Conservation (phyloP, 2,888 invertebrate genomes). For the Xestia sexstrigata region DNA sequence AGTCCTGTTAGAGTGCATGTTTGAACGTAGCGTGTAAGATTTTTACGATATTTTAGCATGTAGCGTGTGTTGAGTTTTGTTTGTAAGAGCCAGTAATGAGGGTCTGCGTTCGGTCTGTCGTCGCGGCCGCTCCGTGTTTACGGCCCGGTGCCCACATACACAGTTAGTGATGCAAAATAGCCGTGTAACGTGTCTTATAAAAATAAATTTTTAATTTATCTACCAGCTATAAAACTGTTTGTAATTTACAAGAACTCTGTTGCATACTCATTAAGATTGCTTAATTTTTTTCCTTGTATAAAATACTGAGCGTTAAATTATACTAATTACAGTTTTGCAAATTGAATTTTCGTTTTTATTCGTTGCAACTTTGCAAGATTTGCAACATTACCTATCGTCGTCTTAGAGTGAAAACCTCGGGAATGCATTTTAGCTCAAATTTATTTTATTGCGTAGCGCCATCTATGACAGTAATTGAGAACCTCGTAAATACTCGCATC, state of each 20-base stretch:
- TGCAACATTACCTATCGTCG: no score
- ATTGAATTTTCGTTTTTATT: background rate
- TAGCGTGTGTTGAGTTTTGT: slow-evolving; percentile 78
- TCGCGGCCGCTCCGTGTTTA: slow-evolving; percentile 83
- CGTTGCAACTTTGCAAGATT: background rate
- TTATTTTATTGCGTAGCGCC: no score
- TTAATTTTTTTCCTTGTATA: slow-evolving; percentile 26
- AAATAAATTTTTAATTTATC: slow-evolving; percentile 76
- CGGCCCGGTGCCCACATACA: slow-evolving; percentile 75
- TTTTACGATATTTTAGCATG: slow-evolving; percentile 84
- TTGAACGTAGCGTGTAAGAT: slow-evolving; percentile 63
- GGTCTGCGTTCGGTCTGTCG: slow-evolving; percentile 85
- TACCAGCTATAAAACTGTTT: slow-evolving; percentile 71
- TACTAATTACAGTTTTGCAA: slow-evolving; percentile 29
- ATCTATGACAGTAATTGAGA: no score
- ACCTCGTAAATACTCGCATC: no score
- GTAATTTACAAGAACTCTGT: slow-evolving; percentile 66
- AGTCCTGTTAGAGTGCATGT: slow-evolving; percentile 69
- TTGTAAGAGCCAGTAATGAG: slow-evolving; percentile 85
- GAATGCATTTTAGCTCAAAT: no score
- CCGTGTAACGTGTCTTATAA: slow-evolving; percentile 74
- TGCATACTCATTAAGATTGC: slow-evolving; percentile 63
- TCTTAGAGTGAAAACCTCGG: no score
- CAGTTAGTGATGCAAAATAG: slow-evolving; percentile 80
- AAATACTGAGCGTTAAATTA: slow-evolving; percentile 28